Evolutionary conservation across 2,113 vertebrate species (phyloP).

Genomic region (Nesogale talazaci): DNA sequence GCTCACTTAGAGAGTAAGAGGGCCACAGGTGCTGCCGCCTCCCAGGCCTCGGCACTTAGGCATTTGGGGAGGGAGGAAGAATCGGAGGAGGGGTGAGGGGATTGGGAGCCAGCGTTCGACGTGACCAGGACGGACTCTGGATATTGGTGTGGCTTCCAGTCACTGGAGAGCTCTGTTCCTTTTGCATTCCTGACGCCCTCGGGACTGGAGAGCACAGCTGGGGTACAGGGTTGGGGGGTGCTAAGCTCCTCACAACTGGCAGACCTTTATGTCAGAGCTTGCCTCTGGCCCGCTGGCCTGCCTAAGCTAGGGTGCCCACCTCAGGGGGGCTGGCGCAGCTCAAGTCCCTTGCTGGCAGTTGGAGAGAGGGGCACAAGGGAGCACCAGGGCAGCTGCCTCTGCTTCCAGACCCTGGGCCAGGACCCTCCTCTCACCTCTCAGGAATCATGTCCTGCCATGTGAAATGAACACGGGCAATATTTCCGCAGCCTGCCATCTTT

Average conservation of each 20-base stretch:
- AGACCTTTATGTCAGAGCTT: background rate
- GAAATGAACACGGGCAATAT: conserved; percentile 9
- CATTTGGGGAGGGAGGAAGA: background rate
- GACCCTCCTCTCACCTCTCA: background rate
- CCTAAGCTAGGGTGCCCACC: background rate
- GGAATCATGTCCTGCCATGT: background rate
- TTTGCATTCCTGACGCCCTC: background rate
- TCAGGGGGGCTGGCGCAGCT: rapidly evolving
- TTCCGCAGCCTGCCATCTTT: background rate
- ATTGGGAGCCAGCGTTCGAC: background rate
- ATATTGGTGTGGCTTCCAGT: background rate
- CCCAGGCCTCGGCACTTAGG: background rate
- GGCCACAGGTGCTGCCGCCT: background rate
- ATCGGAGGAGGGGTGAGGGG: rapidly evolving
- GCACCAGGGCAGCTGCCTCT: background rate
- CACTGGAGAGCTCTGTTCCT: background rate
- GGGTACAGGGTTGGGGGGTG: background rate
- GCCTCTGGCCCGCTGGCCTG: background rate
- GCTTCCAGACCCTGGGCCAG: background rate
- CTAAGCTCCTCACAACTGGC: too few relatives aligned
- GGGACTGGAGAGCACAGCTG: background rate
- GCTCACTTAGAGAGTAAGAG: background rate
- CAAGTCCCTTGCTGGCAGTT: background rate
- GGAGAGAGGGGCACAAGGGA: background rate
- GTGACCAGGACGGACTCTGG: background rate